Base-by-base conservation (phyloP, 2,113 vertebrate genomes). In the Carlito syrichta region DNA sequence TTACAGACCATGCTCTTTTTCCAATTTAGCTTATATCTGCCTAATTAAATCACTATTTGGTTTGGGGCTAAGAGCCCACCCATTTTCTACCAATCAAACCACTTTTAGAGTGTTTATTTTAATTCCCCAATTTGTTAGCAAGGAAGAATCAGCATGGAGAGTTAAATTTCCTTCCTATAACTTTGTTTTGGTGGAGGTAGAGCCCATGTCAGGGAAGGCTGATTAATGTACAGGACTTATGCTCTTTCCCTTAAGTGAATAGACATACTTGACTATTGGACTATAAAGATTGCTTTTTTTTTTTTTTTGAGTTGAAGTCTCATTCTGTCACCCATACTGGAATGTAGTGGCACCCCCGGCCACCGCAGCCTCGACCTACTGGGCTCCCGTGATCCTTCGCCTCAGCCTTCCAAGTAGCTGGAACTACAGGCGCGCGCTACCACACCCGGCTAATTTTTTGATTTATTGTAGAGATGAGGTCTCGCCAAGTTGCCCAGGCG, bases 221-320 rank as follows among this genome's bases (percentile, higher is more conserved):
- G 40, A 62, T 86, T 77, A 52, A 52, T 60, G 13, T 30, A 40
- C 11, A 87, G 71, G 45, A 78, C 16, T 77, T 69, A 78, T 91
- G 54, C 40, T 12, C 25, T 87, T 14, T 68, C 14, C 43, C 25
- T 92, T 87, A 87, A 62, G 13, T 83, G 60, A 91, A 87, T 30
- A 69, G 35, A 45, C 90, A 73, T 38, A 38, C 60, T 83, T 56
- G 20, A 85, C 10, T 60, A 2, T 76, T 87, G 63, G n/a, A 58
- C 76, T 81, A n/a, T 66, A 77, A 94, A 86, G 43, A 35, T 84
- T 93, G 30, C 32, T 68, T 87, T 93, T 74, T n/a, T n/a, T n/a
- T n/a, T n/a, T n/a, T n/a, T n/a, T n/a, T n/a, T n/a, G n/a, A n/a
- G 82, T 81, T 16, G 58, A 71, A 3, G 4, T 23, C 84, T 87